phyloP scores from a whole-genome alignment of 2,888 invertebrate species.

The Athrips mouffetella region DNA sequence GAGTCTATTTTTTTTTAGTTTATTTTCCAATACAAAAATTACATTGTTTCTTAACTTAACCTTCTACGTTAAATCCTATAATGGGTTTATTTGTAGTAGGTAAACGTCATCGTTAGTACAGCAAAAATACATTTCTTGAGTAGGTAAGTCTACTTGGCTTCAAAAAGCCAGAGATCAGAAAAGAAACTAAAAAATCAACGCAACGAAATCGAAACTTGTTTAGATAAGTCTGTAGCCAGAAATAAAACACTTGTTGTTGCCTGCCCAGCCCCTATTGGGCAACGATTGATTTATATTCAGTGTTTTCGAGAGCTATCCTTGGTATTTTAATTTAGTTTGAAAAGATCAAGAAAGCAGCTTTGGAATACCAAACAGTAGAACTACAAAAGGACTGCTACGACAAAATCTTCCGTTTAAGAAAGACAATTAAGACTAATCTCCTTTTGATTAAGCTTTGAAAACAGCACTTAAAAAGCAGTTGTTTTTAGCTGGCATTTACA shows the following conservation, averaged over 20 bases:
- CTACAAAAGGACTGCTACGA: background rate
- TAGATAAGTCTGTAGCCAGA: conserved; percentile 45
- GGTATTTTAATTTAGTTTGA: background rate
- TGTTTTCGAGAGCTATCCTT: conserved; percentile 24
- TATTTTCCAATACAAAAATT: too few species aligned
- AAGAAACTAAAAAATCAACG: background rate
- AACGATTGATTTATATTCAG: conserved; percentile 44
- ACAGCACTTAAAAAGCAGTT: background rate
- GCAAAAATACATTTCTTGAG: too few species aligned
- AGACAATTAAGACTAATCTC: background rate
- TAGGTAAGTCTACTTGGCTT: too few species aligned
- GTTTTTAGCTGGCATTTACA: conserved; percentile 14
- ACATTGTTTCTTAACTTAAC: too few species aligned
- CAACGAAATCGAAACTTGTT: conserved; percentile 31
- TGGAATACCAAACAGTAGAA: background rate
- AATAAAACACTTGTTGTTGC: conserved; percentile 46
- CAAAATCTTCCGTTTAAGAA: background rate
- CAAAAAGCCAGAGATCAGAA: background rate
- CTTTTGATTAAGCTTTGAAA: background rate
- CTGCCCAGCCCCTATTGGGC: conserved; percentile 34
- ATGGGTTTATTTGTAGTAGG: too few species aligned
- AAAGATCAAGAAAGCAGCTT: background rate
- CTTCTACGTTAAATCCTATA: too few species aligned
- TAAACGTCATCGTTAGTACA: too few species aligned
- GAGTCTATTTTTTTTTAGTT: too few species aligned